Conservation (phyloP, 2,797 vertebrate genomes). For the Lutjanus campechanus region DNA sequence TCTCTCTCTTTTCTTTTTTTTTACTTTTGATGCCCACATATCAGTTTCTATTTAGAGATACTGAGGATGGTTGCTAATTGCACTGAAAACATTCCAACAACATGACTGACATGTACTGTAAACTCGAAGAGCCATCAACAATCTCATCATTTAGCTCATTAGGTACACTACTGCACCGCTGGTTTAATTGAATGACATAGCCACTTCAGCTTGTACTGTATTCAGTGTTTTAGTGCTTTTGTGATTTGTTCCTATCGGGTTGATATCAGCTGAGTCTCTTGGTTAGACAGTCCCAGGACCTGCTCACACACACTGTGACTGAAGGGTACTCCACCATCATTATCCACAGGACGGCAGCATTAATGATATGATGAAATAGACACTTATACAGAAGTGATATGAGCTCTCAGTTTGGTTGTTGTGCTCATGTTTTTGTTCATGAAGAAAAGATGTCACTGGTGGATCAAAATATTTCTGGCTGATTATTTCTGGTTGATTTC, state of each 20-base stretch:
- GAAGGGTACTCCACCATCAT: slow-evolving; percentile 46
- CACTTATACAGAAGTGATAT: slow-evolving; percentile 3
- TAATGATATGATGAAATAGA: slow-evolving; percentile 26
- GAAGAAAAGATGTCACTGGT: neutral
- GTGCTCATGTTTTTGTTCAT: slow-evolving; percentile 17
- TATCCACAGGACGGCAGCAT: slow-evolving; percentile 24
- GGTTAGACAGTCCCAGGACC: slow-evolving; percentile 23
- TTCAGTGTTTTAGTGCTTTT: slow-evolving; percentile 32
- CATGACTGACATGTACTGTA: neutral
- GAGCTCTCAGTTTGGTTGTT: slow-evolving; percentile 17
- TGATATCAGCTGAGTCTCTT: slow-evolving; percentile 10
- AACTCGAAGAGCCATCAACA: slow-evolving; percentile 8
- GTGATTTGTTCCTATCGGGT: slow-evolving; percentile 8
- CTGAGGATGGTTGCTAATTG: neutral
- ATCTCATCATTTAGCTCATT: slow-evolving; percentile 24
- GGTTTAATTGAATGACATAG: slow-evolving; percentile 28
- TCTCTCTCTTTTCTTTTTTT: no score
- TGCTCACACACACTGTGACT: slow-evolving; percentile 39
- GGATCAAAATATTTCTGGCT: neutral
- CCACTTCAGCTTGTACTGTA: slow-evolving; percentile 38
- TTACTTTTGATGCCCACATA: neutral
- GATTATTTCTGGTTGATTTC: slow-evolving; percentile 6
- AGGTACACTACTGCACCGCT: slow-evolving; percentile 19
- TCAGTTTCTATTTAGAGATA: neutral
- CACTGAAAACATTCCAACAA: slow-evolving; percentile 3